phyloP scores from a whole-genome alignment of 2,888 invertebrate species.

The Drosophila anomalata region DNA sequence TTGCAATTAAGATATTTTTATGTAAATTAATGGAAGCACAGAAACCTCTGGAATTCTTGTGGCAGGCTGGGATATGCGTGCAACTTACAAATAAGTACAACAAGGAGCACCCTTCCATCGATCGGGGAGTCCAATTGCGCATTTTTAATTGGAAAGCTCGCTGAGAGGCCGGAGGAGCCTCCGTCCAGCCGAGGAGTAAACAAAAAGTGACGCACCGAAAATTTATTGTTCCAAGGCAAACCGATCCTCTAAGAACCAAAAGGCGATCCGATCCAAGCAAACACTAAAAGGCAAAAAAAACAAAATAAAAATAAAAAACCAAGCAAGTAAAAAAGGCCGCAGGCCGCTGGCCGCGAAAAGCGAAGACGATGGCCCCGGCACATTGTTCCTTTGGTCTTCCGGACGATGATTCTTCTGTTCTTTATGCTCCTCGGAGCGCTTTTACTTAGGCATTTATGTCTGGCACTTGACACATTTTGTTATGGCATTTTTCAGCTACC shows the following conservation, averaged over 20 bases:
- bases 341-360: constrained; percentile 44
- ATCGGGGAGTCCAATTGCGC: constrained; percentile 66
- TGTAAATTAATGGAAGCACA: constrained; percentile 68
- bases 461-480: constrained; percentile 81
- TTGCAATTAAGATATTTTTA: constrained; percentile 80
- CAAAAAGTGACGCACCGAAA: constrained; percentile 75
- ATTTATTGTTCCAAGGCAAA: constrained; percentile 75
- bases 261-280: constrained; percentile 40
- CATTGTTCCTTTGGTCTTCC: constrained; percentile 21
- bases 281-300: constrained; percentile 71
- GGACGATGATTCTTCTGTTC: constrained; percentile 9
- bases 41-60: constrained; percentile 17
- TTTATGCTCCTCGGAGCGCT: constrained; percentile 30
- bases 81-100: constrained; percentile 76
- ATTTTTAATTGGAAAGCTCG: constrained; percentile 74
- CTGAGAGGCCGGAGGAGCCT: constrained; percentile 15
- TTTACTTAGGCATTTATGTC: constrained; percentile 78
- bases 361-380: constrained; percentile 8
- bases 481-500: constrained; percentile 76
- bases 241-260: constrained; percentile 23
- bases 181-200: constrained; percentile 3
- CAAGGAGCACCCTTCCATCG: constrained; percentile 48
- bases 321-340: constrained; percentile 56
- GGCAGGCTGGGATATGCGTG: constrained; percentile 59
- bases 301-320: constrained; percentile 66